phyloP scores from a whole-genome alignment of 1,140 invertebrate species.

The Drosophila erecta region DNA sequence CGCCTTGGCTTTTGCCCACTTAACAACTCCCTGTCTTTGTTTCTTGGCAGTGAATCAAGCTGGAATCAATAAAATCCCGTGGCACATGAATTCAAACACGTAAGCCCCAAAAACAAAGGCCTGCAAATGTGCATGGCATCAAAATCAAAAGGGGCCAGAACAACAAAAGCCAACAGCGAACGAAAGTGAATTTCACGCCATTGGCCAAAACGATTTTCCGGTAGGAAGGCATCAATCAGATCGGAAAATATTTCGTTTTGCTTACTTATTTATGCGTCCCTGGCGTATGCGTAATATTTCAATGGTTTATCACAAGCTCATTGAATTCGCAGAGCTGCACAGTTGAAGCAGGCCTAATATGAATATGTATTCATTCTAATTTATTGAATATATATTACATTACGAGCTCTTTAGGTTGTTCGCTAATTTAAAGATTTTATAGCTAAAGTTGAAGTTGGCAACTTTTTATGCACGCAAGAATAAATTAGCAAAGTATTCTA shows the following conservation, averaged over 20 bases:
- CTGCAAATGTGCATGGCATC: conserved; percentile 30
- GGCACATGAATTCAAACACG: conserved; percentile 66
- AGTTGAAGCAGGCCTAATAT: not conserved
- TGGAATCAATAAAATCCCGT: conserved; percentile 67
- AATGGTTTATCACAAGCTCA: conserved; percentile 23
- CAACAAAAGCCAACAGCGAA: conserved; percentile 41
- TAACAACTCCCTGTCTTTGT: conserved; percentile 27
- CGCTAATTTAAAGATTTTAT: not conserved
- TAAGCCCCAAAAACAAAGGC: conserved; percentile 44
- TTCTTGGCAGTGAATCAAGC: conserved; percentile 33
- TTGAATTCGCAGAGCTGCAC: conserved; percentile 1
- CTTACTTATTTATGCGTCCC: conserved; percentile 40
- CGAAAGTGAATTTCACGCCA: conserved; percentile 77
- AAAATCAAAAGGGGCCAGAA: conserved; percentile 13
- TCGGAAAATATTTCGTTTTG: conserved; percentile 34
- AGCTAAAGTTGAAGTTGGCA: not conserved
- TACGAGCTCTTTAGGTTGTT: not conserved
- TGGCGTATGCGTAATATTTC: conserved; percentile 50
- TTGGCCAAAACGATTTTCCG: conserved; percentile 73
- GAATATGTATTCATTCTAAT: conserved; percentile 11
- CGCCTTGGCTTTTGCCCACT: conserved; percentile 24
- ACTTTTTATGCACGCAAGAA: too few species aligned
- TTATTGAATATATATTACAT: not conserved
- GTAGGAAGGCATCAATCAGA: conserved; percentile 75
- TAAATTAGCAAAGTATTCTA: too few species aligned